Base-by-base conservation (phyloP, 2,113 vertebrate species). In the Elephantulus edwardii region DNA sequence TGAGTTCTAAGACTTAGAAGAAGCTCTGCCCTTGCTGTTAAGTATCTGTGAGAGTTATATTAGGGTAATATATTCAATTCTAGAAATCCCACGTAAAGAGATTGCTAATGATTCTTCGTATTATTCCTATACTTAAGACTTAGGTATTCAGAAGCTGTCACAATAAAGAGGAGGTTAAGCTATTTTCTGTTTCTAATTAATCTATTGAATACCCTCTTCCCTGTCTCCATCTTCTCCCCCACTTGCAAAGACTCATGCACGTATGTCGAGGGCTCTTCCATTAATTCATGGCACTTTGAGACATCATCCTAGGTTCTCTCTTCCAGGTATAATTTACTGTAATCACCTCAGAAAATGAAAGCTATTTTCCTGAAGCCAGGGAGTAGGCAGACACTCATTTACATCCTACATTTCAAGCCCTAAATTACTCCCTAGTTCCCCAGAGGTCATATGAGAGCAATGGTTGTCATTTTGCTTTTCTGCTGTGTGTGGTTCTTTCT, bases 131-230 rank as follows among this genome's bases (percentile, higher is more conserved):
- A 82, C 92, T 85, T 93, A 85, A 91, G 90, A 85, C 88, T 58
- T 1, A 33, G n/a, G 76, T 90, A 70, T 88, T 93, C 94, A 82
- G 91, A 81, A 88, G 12, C 82, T 93, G 92, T 88, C 94, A 94
- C 79, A 85, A 89, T 85, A 89, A 71, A 50, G 48, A 6, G 33
- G 35, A 46, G 44, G 71, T 50, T 46, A 58, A 83, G 78, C 78
- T 78, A 64, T 84, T 93, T 84, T 91, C 94, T 78, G 11, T 52
- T 88, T 75, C 85, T 92, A 92, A 93, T 96, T 93, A 93, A 91
- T 92, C 88, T 89, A 82, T 94, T 94, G 87, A 74, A 86, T 46
- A 76, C 85, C 35, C 83, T 70, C 89, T 85, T 66, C 77, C 10
- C 82, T 4, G 28, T 90, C 93, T 84, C 85, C 30, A 13, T 91